Conservation (phyloP, 1,140 invertebrate genomes). For the Drosophila ficusphila region DNA sequence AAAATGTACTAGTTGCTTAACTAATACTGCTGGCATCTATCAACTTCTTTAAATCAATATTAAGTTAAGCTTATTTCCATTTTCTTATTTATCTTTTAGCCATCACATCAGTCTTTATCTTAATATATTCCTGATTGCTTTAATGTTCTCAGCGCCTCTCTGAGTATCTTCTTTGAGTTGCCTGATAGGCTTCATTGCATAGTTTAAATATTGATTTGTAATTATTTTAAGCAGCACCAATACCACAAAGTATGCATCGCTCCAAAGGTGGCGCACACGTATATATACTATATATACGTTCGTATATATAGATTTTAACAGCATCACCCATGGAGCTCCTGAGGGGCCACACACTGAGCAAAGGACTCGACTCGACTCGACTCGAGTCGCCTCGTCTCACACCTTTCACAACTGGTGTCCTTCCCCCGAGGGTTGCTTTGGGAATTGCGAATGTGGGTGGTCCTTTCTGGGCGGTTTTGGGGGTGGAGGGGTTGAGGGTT, state of each 20-base stretch:
- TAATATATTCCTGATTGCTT: conserved; percentile 6
- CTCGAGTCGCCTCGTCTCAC: conserved; percentile 39
- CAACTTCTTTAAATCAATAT: not conserved
- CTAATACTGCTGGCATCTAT: too few species aligned
- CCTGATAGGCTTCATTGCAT: conserved; percentile 39
- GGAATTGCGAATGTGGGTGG: conserved; percentile 42
- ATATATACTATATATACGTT: conserved; percentile 10
- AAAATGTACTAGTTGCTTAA: too few species aligned
- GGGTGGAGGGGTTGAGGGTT: not conserved
- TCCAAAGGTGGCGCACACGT: conserved; percentile 32
- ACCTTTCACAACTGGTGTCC: conserved; percentile 47
- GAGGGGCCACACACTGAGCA: conserved; percentile 56
- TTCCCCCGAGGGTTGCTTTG: conserved; percentile 67
- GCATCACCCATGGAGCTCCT: conserved; percentile 40
- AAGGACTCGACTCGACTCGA: conserved; percentile 44
- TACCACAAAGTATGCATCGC: conserved; percentile 72
- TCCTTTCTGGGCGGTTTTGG: conserved; percentile 8
- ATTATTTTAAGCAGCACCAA: conserved; percentile 77
- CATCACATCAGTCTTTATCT: not conserved
- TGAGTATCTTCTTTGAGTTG: conserved; percentile 10
- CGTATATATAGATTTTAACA: conserved; percentile 27
- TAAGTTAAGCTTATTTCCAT: not conserved
- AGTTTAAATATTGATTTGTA: conserved; percentile 82
- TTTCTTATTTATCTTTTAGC: not conserved
- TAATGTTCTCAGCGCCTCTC: conserved; percentile 1